These are phyloP conservation scores for Psophia crepitans DNA, from an alignment of 2,113 vertebrate genomes.

Conservation along the genomic window DNA sequence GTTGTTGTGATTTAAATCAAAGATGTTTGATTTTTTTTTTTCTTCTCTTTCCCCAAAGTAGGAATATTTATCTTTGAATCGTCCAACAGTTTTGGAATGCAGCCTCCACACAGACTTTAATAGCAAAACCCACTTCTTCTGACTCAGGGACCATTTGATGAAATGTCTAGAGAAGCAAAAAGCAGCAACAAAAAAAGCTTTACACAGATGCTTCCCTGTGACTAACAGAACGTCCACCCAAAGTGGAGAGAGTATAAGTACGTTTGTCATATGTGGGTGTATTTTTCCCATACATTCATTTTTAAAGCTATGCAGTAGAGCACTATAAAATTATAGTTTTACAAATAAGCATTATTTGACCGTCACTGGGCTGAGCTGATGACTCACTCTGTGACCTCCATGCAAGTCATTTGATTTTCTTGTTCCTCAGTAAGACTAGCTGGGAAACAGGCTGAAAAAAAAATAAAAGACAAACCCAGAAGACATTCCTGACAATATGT, in stretches of 20 bases:
- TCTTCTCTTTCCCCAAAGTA: neutral
- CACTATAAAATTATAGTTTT: conserved; percentile 73
- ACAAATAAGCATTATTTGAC: conserved; percentile 71
- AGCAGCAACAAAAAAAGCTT: conserved; percentile 66
- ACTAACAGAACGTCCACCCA: conserved; percentile 77
- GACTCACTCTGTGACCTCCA: conserved; percentile 66
- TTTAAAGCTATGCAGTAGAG: conserved; percentile 69
- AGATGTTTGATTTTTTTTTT: neutral
- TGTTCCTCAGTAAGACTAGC: conserved; percentile 9
- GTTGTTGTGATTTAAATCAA: neutral
- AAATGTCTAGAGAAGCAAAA: conserved; percentile 75
- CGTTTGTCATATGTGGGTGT: conserved; percentile 76
- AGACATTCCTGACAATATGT: conserved; percentile 2
- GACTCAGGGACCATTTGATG: conserved; percentile 82
- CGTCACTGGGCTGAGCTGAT: conserved; percentile 50
- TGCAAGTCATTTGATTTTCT: conserved; percentile 58
- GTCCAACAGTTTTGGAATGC: conserved; percentile 67
- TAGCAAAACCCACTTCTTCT: conserved; percentile 80
- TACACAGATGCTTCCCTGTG: conserved; percentile 75
- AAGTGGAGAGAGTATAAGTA: conserved; percentile 59
- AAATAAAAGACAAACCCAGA: neutral
- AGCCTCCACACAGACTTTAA: conserved; percentile 77
- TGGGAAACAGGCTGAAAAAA: neutral
- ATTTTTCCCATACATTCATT: conserved; percentile 72
- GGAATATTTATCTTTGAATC: conserved; percentile 72